Evolutionary conservation across 2,888 invertebrate species (phyloP).

Genomic region (Notodonta ziczac): DNA sequence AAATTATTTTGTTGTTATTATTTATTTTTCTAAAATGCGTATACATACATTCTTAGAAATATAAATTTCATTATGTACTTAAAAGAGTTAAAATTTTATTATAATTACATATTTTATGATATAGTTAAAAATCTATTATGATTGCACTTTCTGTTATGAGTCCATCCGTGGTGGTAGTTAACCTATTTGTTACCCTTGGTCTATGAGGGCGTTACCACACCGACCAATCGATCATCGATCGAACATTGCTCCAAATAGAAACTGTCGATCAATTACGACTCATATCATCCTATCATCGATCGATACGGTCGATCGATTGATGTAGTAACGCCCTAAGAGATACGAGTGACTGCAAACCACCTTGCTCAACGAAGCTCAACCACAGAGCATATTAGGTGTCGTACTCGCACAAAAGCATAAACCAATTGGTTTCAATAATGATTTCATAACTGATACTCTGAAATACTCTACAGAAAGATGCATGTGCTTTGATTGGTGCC

Average conservation of each 20-base stretch:
- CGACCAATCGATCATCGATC: too few species aligned
- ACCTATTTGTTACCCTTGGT: neutral
- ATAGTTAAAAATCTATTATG: constrained; percentile 38
- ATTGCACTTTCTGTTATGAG: constrained; percentile 55
- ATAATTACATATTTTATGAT: constrained; percentile 29
- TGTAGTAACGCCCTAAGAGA: neutral
- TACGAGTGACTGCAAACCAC: constrained; percentile 28
- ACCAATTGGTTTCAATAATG: constrained; percentile 34
- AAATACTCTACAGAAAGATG: constrained; percentile 49
- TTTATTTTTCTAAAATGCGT: constrained; percentile 49
- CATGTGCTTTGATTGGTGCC: constrained; percentile 68
- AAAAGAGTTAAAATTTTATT: constrained; percentile 46
- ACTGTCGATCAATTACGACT: too few species aligned
- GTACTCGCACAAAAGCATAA: constrained; percentile 75
- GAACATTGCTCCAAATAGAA: too few species aligned
- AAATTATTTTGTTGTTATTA: constrained; percentile 62
- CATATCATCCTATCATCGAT: too few species aligned
- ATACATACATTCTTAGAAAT: constrained; percentile 41
- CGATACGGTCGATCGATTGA: too few species aligned
- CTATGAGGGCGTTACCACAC: too few species aligned
- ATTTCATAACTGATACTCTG: constrained; percentile 32
- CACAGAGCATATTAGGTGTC: constrained; percentile 53
- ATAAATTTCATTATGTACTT: constrained; percentile 59
- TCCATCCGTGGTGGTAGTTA: constrained; percentile 17
- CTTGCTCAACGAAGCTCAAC: constrained; percentile 79